Percentiles rank a stretch among this genome's conserved stretches.
Conservation (phyloP, 2,888 invertebrate genomes). For the Rotaria socialis region DNA sequence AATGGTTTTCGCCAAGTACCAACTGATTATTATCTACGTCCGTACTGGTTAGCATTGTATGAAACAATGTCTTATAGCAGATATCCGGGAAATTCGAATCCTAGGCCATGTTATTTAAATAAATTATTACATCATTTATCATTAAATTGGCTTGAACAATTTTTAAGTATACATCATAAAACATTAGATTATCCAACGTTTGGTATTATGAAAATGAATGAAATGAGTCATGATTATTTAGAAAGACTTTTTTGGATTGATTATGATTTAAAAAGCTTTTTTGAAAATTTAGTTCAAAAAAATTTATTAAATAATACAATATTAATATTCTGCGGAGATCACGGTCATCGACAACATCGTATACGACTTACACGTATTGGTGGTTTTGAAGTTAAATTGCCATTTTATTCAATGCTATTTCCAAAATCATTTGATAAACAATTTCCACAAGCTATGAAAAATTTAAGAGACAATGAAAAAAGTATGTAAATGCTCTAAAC, state of each 20-base stretch:
- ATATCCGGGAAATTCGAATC: constrained; percentile 39
- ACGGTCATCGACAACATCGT: constrained; percentile 42
- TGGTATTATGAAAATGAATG: constrained; percentile 43
- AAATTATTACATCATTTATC: constrained; percentile 38
- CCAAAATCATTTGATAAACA: constrained; percentile 56
- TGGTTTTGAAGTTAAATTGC: constrained; percentile 44
- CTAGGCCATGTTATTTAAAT: constrained; percentile 44
- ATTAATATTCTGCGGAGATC: constrained; percentile 42
- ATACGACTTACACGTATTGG: constrained; percentile 35
- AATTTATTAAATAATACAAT: constrained; percentile 39
- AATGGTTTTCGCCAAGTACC: constrained; percentile 38
- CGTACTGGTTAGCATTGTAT: constrained; percentile 40
- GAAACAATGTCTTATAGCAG: constrained; percentile 37
- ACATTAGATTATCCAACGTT: constrained; percentile 35
- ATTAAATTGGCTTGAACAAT: constrained; percentile 42
- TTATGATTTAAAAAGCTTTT: constrained; percentile 38
- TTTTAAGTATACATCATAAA: constrained; percentile 25
- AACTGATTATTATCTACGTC: constrained; percentile 40
- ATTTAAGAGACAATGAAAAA: constrained; percentile 38
- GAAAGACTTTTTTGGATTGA: constrained; percentile 44
- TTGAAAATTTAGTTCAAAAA: constrained; percentile 39
- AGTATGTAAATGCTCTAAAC: neutral
- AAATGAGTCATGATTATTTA: constrained; percentile 46
- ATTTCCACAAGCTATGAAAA: constrained; percentile 44
- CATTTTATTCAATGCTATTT: constrained; percentile 41